A percentile compares a stretch with the other conserved stretches of the same genome.
Evolutionary conservation across 2,888 invertebrate genomes (phyloP).

Genomic region (Pediacus dermestoides): DNA sequence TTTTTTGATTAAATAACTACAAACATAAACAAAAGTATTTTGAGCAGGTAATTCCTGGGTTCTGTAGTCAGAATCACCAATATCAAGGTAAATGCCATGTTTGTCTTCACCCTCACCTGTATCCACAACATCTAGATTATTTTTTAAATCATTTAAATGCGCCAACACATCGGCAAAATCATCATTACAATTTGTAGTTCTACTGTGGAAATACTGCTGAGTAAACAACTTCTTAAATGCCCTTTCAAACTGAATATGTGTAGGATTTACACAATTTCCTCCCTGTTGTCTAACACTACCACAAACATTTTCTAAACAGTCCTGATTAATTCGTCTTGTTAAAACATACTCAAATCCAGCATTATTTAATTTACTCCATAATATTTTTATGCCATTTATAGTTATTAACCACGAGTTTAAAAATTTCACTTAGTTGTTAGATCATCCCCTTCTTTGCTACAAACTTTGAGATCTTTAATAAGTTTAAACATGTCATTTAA

Average conservation of each 20-base stretch:
- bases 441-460: constrained; percentile 8
- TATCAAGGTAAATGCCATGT: background rate
- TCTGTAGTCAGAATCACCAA: background rate
- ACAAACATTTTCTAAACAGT: constrained; percentile 11
- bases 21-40: constrained; percentile 1
- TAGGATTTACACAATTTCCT: constrained; percentile 9
- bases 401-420: constrained; percentile 10
- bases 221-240: constrained; percentile 10
- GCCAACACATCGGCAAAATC: background rate
- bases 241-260: constrained; percentile 9
- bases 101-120: background rate
- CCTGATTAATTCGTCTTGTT: constrained; percentile 12
- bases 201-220: constrained; percentile 2
- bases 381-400: constrained; percentile 5
- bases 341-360: constrained; percentile 7
- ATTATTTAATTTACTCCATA: constrained; percentile 9
- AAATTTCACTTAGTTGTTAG: constrained; percentile 11
- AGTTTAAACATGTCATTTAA: background rate
- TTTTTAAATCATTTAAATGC: background rate
- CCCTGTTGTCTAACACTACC: constrained; percentile 10
- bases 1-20: constrained; percentile 1
- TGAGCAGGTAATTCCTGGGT: background rate
- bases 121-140: background rate
- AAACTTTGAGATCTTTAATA: background rate
- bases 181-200: background rate